phyloP scores from a whole-genome alignment of 2,888 invertebrate genomes.

The Agrotis clavis region DNA sequence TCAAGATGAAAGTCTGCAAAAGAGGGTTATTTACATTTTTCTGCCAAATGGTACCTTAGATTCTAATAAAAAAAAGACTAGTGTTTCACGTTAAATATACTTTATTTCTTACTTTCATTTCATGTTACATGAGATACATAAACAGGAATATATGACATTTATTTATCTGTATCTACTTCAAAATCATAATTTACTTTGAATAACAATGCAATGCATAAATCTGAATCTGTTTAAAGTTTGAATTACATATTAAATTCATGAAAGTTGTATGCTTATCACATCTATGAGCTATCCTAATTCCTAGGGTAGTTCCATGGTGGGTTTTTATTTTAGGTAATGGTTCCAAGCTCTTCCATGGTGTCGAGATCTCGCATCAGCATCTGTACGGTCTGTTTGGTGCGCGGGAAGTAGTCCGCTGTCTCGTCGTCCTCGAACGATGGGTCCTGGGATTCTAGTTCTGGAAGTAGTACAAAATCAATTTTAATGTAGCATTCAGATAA shows the following conservation, averaged over 20 bases:
- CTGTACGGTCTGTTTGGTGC: conserved; percentile 94
- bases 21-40: too few species aligned
- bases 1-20: too few species aligned
- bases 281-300: conserved; percentile 21
- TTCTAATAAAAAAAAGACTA: too few species aligned
- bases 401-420: conserved; percentile 91
- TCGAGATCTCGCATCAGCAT: conserved; percentile 94
- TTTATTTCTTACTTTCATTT: conserved; percentile 45
- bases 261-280: conserved; percentile 40
- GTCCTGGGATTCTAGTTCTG: conserved; percentile 92
- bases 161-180: not conserved
- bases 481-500: not conserved
- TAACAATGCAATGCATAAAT: conserved; percentile 9
- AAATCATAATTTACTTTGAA: conserved; percentile 8
- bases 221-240: not conserved
- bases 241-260: conserved; percentile 12
- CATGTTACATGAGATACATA: conserved; percentile 19
- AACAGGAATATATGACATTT: conserved; percentile 13
- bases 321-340: conserved; percentile 82
- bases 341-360: conserved; percentile 93
- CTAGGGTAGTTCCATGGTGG: conserved; percentile 6
- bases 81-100: not conserved
- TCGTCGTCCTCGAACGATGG: conserved; percentile 92
- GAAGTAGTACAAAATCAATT: conserved; percentile 40
- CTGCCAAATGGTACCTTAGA: not conserved